Evolutionary conservation across 2,113 vertebrate genomes (phyloP).

Genomic region (Pituophis catenifer): DNA sequence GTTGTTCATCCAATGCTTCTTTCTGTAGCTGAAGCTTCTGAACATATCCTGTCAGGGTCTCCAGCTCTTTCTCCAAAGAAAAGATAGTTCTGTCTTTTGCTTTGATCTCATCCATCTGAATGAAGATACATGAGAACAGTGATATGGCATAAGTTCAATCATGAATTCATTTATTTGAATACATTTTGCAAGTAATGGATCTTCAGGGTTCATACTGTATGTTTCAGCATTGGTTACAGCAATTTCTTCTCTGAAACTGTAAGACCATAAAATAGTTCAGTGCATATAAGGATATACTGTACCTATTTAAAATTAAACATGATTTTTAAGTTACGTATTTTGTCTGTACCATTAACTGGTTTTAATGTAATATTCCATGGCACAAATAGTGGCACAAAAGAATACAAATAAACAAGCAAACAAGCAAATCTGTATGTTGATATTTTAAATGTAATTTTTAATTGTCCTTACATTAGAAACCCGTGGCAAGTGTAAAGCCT

Average conservation of each 20-base stretch:
- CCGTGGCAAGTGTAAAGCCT: background rate
- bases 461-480: background rate
- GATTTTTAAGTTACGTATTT: background rate
- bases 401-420: background rate
- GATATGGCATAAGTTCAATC: background rate
- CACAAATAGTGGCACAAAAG: background rate
- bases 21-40: constrained; percentile 97
- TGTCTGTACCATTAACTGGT: background rate
- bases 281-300: background rate
- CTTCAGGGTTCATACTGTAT: background rate
- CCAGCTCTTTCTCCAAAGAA: constrained; percentile 93
- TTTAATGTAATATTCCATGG: background rate
- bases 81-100: constrained; percentile 96
- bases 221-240: background rate
- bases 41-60: constrained; percentile 85
- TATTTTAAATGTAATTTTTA: background rate
- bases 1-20: constrained; percentile 93
- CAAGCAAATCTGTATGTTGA: background rate
- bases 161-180: background rate
- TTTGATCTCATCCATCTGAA: constrained; percentile 97
- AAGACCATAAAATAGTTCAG: background rate
- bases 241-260: background rate
- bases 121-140: constrained; percentile 41
- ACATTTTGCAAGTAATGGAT: background rate
- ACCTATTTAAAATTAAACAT: background rate